phyloP scores from a whole-genome alignment of 2,888 invertebrate genomes.

The Drosophila setosimentum region DNA sequence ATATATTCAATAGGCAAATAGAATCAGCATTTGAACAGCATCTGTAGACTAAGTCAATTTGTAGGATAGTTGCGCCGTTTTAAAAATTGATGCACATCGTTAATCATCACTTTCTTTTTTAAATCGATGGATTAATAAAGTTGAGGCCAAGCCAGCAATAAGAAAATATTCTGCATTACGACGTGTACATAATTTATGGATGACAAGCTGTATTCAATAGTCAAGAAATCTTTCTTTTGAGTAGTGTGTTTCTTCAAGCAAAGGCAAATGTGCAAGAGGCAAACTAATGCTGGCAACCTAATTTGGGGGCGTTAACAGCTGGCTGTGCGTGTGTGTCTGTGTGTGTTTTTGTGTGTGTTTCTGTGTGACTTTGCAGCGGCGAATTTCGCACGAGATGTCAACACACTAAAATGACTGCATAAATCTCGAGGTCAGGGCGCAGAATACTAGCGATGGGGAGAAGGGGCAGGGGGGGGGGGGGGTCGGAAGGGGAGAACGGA shows the following conservation, averaged over 20 bases:
- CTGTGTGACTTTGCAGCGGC: constrained; percentile 15
- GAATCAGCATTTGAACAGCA: not conserved
- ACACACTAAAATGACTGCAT: constrained; percentile 46
- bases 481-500: constrained; percentile 38
- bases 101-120: not conserved
- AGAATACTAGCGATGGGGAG: not conserved
- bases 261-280: constrained; percentile 5
- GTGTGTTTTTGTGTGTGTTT: not conserved
- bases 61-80: not conserved
- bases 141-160: too few species aligned
- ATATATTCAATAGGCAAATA: not conserved
- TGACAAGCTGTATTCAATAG: not conserved
- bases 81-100: not conserved
- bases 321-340: not conserved
- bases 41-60: not conserved
- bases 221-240: not conserved
- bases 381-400: constrained; percentile 57
- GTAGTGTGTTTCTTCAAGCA: not conserved
- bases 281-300: constrained; percentile 34
- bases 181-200: not conserved
- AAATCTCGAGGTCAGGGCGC: constrained; percentile 48
- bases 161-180: not conserved
- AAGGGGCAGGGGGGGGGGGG: not conserved
- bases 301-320: constrained; percentile 44
- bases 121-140: not conserved